Evolutionary conservation across 2,888 invertebrate species (phyloP).

Genomic region (Synergus gifuensis): DNA sequence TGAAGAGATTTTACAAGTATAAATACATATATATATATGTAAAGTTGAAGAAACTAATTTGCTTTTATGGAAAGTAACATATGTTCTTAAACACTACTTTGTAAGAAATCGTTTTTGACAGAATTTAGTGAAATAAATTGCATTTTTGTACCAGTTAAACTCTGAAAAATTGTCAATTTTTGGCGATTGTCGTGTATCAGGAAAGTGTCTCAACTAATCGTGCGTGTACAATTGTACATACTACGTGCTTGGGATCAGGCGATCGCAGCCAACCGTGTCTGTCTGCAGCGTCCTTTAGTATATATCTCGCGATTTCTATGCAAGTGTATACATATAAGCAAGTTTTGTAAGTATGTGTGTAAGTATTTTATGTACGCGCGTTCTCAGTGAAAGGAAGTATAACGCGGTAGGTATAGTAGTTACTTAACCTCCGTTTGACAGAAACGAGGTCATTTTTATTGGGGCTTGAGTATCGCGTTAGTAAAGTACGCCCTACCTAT

Average conservation of each 20-base stretch:
- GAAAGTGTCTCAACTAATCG: conserved; percentile 33
- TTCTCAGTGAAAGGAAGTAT: conserved; percentile 70
- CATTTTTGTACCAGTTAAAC: background rate
- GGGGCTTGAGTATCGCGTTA: conserved; percentile 53
- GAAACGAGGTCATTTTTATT: conserved; percentile 73
- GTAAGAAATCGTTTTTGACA: too few species aligned
- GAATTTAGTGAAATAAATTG: background rate
- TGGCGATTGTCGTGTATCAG: background rate
- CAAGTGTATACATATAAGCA: background rate
- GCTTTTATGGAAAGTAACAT: too few species aligned
- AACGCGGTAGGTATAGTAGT: conserved; percentile 64
- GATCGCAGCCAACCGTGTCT: conserved; percentile 6
- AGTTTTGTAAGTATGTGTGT: background rate
- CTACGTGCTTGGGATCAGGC: conserved; percentile 35
- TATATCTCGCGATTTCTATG: background rate
- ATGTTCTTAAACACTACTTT: too few species aligned
- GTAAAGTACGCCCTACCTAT: conserved; percentile 35
- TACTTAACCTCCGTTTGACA: conserved; percentile 72
- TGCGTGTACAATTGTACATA: background rate
- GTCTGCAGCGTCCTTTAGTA: conserved; percentile 11
- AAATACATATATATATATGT: too few species aligned
- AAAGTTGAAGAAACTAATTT: too few species aligned
- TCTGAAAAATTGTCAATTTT: background rate
- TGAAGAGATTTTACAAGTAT: too few species aligned
- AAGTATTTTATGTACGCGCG: conserved; percentile 23